Evolutionary conservation across 2,113 vertebrate species (phyloP).

Genomic region (Notothenia coriiceps): DNA sequence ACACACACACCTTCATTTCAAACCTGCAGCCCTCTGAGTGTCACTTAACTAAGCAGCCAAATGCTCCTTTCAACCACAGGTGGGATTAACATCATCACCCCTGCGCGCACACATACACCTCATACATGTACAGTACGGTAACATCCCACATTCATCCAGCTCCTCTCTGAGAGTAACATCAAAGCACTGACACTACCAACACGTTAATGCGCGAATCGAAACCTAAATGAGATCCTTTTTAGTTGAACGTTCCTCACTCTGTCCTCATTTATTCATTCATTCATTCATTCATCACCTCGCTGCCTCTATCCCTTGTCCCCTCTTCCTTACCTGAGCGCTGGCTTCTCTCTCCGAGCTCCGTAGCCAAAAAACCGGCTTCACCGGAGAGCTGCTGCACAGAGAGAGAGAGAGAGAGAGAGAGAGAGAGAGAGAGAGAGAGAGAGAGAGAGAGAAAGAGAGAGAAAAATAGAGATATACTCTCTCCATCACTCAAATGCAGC

Average conservation of each 20-base stretch:
- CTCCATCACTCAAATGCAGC: constrained; percentile 9
- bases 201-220: constrained; percentile 4
- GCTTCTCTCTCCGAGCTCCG: constrained; percentile 52
- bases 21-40: constrained; percentile 10
- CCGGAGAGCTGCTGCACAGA: constrained; percentile 38
- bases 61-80: constrained; percentile 29
- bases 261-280: not conserved
- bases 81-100: not conserved
- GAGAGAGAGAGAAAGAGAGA: constrained; percentile 9
- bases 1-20: not conserved
- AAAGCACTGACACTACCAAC: not conserved
- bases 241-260: not conserved
- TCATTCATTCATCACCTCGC: not conserved
- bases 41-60: constrained; percentile 36
- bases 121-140: not conserved
- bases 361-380: constrained; percentile 49
- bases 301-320: not conserved
- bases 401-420: constrained; percentile 18
- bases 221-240: not conserved
- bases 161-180: not conserved
- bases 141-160: constrained; percentile 6
- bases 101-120: not conserved
- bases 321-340: constrained; percentile 58
- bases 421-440: constrained; percentile 7
- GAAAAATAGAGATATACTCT: constrained; percentile 12